Evolutionary conservation across 35 echinoderm and acorn worm species (phyloP).

Genomic region (Apostichopus japonicus): DNA sequence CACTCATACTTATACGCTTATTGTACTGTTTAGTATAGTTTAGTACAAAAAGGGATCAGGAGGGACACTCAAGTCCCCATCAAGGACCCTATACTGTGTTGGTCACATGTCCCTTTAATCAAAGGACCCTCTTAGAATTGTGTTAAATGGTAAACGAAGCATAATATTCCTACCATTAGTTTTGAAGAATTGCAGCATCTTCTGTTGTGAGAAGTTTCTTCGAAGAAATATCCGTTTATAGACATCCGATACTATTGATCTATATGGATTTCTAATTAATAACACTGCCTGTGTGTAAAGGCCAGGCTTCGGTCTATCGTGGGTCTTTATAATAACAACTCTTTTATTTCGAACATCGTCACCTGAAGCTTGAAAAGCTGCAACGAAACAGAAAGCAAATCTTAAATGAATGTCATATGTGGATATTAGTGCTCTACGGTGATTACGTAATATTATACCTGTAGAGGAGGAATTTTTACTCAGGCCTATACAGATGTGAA

Average conservation of each 20-base stretch:
- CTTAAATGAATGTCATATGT: background rate
- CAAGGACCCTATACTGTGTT: too few species aligned
- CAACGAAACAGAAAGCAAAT: background rate
- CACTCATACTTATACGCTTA: too few species aligned
- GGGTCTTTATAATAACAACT: slow-evolving; percentile 39
- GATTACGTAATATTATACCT: too few species aligned
- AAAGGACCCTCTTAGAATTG: too few species aligned
- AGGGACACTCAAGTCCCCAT: too few species aligned
- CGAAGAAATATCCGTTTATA: slow-evolving; percentile 30
- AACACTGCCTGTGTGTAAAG: background rate
- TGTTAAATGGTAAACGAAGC: too few species aligned
- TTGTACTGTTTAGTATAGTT: too few species aligned
- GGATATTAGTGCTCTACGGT: too few species aligned
- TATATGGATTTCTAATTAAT: slow-evolving; percentile 39
- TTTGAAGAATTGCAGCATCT: slow-evolving; percentile 34
- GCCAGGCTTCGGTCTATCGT: background rate
- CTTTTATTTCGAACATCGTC: background rate
- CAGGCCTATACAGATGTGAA: too few species aligned
- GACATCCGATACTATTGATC: slow-evolving; percentile 33
- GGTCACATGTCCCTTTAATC: too few species aligned
- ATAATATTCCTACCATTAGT: slow-evolving; percentile 16
- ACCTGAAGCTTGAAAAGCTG: slow-evolving; percentile 10
- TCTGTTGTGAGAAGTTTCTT: background rate
- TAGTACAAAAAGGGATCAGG: too few species aligned
- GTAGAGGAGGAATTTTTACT: too few species aligned